Evolutionary conservation across 2,797 vertebrate species (phyloP), one percentile per base, ranked within the genome.

Genomic region (Lepus townsendii): DNA sequence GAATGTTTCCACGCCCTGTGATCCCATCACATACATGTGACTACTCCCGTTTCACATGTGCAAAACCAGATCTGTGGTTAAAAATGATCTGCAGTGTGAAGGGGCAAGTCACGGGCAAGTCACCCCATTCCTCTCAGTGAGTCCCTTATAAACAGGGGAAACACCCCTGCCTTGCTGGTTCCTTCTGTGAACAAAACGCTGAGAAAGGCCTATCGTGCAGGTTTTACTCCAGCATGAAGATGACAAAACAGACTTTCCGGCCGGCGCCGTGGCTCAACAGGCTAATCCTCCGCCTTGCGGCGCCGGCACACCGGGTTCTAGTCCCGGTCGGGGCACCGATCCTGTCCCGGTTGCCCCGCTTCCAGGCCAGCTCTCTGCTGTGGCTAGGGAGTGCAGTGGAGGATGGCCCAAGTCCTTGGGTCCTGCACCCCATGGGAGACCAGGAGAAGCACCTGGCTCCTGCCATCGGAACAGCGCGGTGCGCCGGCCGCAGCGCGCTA

Each of bases 21-120:
- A 83, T 88, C 88, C 88, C 65, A 57, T 47, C 24, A 89, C 90
- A 75, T 38, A 92, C 82, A 86, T 96, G 94, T 88, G 75, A 96
- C 90, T 71, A 83, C 85, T 93, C 79, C 73, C 24, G 76, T 80
- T 93, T 94, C 65, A 77, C 68, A 77, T 5, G 35, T 32, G 27
- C 79, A 62, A 57, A 85, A 79, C 93, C 71, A 88, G 68, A 82
- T 35, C 62, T 69, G 27, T 60, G 68, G 47, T 86, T 76, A 63
- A 75, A 63, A 82, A 87, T 30, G 26, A 71, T 63, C 50, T 76
- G 83, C 47, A 12, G 35, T 85, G 60, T 54, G 38, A 97, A 79
- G 26, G 63, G 88, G 42, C 42, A 47, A 47, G 42, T 20, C 54
- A 57, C 3, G 13, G 77, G 60, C 72, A 90, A 73, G 78, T 66